Percentiles rank a stretch among this genome's conserved stretches.
Evolutionary conservation across 2,113 vertebrate species (phyloP).

Genomic region (Taxidea taxus): DNA sequence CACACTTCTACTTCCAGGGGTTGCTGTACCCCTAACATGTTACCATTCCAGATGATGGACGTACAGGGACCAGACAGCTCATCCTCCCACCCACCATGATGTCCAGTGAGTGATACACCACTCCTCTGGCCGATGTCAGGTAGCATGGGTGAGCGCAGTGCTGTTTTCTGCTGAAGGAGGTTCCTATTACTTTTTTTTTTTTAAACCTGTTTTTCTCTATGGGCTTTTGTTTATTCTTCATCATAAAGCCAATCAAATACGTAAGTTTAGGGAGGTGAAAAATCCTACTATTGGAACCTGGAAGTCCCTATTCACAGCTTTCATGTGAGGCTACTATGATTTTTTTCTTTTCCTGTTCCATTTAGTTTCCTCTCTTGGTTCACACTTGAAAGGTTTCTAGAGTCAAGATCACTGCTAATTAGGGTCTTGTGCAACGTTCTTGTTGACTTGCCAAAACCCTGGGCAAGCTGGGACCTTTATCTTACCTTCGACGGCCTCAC

Average conservation of each 20-base stretch:
- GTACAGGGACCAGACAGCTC: rapidly evolving
- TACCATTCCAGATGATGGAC: not conserved
- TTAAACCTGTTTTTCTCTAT: not conserved
- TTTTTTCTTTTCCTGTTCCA: not conserved
- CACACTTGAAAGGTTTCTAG: constrained; percentile 38
- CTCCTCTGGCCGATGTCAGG: rapidly evolving
- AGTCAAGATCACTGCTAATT: constrained; percentile 23
- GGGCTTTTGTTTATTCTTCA: not conserved
- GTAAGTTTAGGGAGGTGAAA: not conserved
- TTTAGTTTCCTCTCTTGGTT: not conserved
- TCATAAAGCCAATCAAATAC: not conserved
- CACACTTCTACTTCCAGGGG: not conserved
- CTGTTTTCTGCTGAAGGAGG: not conserved
- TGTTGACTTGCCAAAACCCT: not conserved
- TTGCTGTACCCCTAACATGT: rapidly evolving
- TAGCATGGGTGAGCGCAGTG: not conserved
- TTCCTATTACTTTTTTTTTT: not conserved
- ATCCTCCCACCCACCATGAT: not conserved
- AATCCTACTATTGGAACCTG: not conserved
- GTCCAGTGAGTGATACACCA: rapidly evolving
- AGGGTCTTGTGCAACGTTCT: not conserved
- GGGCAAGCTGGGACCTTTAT: constrained; percentile 20
- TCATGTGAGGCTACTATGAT: not conserved
- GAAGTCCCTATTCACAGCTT: not conserved
- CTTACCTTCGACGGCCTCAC: not conserved